Evolutionary conservation across 2,113 vertebrate genomes (phyloP).

Genomic region (Catharus fuscescens): DNA sequence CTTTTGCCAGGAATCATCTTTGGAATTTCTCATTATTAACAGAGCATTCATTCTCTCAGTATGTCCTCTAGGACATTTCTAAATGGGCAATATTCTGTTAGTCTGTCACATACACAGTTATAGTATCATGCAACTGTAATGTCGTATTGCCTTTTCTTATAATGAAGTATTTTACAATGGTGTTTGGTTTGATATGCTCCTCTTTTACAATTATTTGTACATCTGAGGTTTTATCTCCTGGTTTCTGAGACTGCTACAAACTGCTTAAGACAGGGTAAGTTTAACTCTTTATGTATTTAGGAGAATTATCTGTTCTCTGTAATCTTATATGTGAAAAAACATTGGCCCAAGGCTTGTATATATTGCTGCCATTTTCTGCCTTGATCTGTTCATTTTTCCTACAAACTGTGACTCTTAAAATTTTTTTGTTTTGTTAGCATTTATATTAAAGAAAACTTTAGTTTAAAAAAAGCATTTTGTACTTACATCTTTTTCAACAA

Average conservation of each 20-base stretch:
- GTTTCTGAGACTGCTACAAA: not conserved
- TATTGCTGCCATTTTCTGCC: not conserved
- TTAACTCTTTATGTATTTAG: not conserved
- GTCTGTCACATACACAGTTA: not conserved
- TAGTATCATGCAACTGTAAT: not conserved
- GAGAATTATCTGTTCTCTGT: not conserved
- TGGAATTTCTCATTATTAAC: constrained; percentile 28
- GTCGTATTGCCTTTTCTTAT: not conserved
- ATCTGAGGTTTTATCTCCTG: not conserved
- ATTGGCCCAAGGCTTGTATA: not conserved
- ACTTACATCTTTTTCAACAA: not conserved
- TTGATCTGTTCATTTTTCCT: not conserved
- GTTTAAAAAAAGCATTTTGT: not conserved
- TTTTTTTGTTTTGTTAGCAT: not conserved
- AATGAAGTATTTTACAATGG: not conserved
- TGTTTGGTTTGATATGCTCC: not conserved
- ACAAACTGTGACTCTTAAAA: not conserved
- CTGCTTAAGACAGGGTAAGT: not conserved
- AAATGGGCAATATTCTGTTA: not conserved
- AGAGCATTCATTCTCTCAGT: not conserved
- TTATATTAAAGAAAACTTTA: not conserved
- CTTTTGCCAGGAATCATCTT: constrained; percentile 11
- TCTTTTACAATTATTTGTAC: not conserved
- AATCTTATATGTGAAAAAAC: not conserved
- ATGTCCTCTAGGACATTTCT: constrained; percentile 7